A percentile compares a stretch with the other conserved stretches of the same genome.
Evolutionary conservation across 1,140 invertebrate species (phyloP).

Genomic region (Pararge aegeria): DNA sequence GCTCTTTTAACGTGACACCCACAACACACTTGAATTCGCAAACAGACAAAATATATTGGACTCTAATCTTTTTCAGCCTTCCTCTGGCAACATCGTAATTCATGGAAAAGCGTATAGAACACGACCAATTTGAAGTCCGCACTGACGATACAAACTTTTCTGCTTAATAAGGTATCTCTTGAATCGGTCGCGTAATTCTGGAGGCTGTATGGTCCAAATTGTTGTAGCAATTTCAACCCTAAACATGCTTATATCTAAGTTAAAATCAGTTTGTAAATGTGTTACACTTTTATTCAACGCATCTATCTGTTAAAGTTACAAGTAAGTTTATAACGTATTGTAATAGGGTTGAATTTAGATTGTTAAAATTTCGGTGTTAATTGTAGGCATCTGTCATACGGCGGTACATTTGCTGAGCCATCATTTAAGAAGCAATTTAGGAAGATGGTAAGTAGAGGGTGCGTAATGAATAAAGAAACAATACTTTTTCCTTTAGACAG

Average conservation of each 20-base stretch:
- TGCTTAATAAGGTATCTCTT: conserved; percentile 18
- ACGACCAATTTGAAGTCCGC: conserved; percentile 20
- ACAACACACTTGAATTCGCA: background rate
- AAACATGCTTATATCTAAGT: background rate
- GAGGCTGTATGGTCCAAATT: conserved; percentile 9
- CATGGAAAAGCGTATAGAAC: conserved; percentile 15
- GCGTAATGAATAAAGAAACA: conserved; percentile 3
- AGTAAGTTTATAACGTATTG: background rate
- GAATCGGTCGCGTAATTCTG: conserved; percentile 17
- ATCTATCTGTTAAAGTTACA: conserved; percentile 3
- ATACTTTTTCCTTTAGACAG: background rate
- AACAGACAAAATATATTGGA: background rate
- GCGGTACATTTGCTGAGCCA: conserved; percentile 1
- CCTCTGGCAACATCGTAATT: conserved; percentile 14
- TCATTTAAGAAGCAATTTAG: conserved; percentile 15
- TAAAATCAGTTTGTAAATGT: background rate
- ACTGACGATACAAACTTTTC: conserved; percentile 15
- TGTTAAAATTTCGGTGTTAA: conserved; percentile 9
- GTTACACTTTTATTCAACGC: conserved; percentile 13
- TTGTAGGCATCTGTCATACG: conserved; percentile 22
- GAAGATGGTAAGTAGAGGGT: background rate
- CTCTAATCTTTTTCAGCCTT: background rate
- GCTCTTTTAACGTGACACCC: too few species aligned
- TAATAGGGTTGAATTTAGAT: conserved; percentile 8
- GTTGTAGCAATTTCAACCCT: background rate